Evolutionary conservation across 2,797 vertebrate genomes (phyloP), one percentile per base, ranked within the genome.

Genomic region (Anabacerthia variegaticeps): DNA sequence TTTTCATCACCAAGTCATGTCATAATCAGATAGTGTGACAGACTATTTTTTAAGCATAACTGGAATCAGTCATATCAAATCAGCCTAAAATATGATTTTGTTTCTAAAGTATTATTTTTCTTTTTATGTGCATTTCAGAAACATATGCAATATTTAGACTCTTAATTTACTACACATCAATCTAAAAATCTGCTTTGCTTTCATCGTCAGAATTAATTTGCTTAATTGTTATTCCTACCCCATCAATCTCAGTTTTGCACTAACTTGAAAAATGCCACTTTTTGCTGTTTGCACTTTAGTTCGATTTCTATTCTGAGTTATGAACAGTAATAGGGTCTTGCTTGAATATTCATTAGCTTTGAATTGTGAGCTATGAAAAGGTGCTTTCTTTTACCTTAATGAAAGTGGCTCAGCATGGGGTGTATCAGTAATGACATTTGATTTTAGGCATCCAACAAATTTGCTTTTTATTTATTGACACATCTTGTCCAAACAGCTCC

Each of bases 401-500:
- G 97, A 97, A 97, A 95, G 97, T 89, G 94, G 96, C 98, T 96
- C 96, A 94, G 97, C 91, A 97, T 80, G 95, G 95, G 92, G 91
- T 65, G 96, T 97, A 97, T 98, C 97, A 92, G 82, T 96, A 97
- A 94, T 96, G 96, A 95, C 95, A 96, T 97, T 97, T 98, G 97
- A 97, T 97, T 97, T 89, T 96, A 97, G 88, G 95, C 92, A 97
- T 96, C 94, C 95, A 92, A 93, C 89, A 94, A 97, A 97, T 97
- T 97, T 97, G 79, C 93, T 96, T 96, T 93, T 97, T 97, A 97
- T 98, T 98, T 98, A 98, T 98, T 98, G 98, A 97, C 96, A 94
- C 94, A 73, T 98, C 98, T 98, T 98, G 94, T 98, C 98, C 95
- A 97, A 98, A 98, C 98, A 99, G 99, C 99, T 97, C 99, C 99